phyloP scores from a whole-genome alignment of 2,797 vertebrate species.

The Florisuga fusca region DNA sequence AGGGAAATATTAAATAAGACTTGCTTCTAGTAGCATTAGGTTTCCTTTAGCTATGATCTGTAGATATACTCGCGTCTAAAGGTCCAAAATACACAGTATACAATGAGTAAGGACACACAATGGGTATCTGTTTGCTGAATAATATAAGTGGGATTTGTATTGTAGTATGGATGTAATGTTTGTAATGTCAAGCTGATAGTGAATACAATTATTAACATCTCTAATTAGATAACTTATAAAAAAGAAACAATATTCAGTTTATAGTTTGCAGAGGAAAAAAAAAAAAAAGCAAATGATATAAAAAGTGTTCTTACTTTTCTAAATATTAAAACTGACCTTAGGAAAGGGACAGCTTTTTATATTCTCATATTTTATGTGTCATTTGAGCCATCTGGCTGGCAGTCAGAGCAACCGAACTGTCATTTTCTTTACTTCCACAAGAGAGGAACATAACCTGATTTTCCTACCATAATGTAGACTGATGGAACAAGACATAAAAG shows the following conservation, averaged over 20 bases:
- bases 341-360: not conserved
- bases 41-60: not conserved
- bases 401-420: not conserved
- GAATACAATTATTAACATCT: not conserved
- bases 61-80: not conserved
- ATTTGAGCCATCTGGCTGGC: not conserved
- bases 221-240: not conserved
- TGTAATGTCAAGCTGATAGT: not conserved
- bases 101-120: not conserved
- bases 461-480: not conserved
- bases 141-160: not conserved
- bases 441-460: slow-evolving; percentile 21
- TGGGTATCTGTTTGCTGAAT: not conserved
- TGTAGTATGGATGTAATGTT: not conserved
- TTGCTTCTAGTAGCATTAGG: not conserved
- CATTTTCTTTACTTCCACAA: not conserved
- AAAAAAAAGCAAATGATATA: fast-evolving
- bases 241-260: not conserved
- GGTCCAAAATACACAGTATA: not conserved
- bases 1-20: fast-evolving
- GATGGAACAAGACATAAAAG: slow-evolving; percentile 34
- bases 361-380: not conserved
- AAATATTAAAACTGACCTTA: not conserved
- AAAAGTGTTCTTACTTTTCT: not conserved
- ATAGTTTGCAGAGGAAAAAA: not conserved